Percentiles rank a stretch among this genome's conserved stretches.
These are phyloP conservation scores for Drosophila testacea DNA, from an alignment of 2,888 invertebrate genomes.

Conservation along the genomic window DNA sequence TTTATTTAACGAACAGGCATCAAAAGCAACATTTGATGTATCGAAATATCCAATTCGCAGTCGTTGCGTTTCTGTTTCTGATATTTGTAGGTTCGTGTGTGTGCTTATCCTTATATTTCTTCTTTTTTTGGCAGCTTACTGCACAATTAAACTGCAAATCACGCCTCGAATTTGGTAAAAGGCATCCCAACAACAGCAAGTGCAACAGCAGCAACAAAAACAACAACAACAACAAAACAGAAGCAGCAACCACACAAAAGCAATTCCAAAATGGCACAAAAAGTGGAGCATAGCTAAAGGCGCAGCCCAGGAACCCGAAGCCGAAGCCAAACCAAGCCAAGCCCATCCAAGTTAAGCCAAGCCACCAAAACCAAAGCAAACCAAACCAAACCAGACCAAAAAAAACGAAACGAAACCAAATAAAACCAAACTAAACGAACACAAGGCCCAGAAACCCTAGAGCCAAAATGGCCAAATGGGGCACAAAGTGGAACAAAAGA, in stretches of 20 bases:
- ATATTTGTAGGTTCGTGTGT: background rate
- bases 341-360: conserved; percentile 2
- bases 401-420: conserved; percentile 29
- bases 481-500: conserved; percentile 10
- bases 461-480: conserved; percentile 28
- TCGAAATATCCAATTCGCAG: conserved; percentile 51
- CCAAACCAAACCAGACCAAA: conserved; percentile 27
- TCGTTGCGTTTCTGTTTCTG: conserved; percentile 40
- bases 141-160: conserved; percentile 81
- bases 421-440: conserved; percentile 20
- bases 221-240: background rate
- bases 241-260: conserved; percentile 62
- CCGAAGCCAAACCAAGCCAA: conserved; percentile 19
- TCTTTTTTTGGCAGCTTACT: conserved; percentile 53
- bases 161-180: conserved; percentile 70
- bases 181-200: conserved; percentile 44
- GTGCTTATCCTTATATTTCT: background rate
- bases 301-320: conserved; percentile 15
- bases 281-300: conserved; percentile 72
- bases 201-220: conserved; percentile 19
- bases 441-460: conserved; percentile 17
- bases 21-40: conserved; percentile 21
- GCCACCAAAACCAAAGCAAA: conserved; percentile 19
- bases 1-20: too few species aligned
- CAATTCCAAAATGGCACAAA: conserved; percentile 70